A percentile compares a stretch with the other conserved stretches of the same genome.
Evolutionary conservation across 2,113 vertebrate genomes (phyloP).

Genomic region (Cairina moschata): DNA sequence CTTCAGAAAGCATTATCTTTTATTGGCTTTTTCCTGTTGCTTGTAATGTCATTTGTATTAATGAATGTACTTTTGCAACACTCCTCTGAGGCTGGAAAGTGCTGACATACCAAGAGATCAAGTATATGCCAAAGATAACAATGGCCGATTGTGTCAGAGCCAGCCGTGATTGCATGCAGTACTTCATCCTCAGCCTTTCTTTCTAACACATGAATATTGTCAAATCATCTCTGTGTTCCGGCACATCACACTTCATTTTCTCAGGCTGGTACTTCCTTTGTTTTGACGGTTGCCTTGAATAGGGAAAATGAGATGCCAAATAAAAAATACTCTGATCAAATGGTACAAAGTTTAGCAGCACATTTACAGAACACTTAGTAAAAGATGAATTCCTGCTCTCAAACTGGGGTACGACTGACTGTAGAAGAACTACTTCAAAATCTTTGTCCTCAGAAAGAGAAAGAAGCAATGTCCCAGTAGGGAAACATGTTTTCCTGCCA

Average conservation of each 20-base stretch:
- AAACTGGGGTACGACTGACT: not conserved
- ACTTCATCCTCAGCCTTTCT: conserved; percentile 15
- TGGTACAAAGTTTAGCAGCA: not conserved
- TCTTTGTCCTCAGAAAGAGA: not conserved
- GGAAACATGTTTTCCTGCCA: not conserved
- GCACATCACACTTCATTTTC: conserved; percentile 17
- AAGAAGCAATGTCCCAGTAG: not conserved
- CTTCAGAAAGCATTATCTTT: not conserved
- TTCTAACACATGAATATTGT: not conserved
- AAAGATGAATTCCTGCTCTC: not conserved
- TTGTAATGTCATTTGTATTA: conserved; percentile 6
- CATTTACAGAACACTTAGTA: not conserved
- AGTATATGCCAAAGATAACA: conserved; percentile 21
- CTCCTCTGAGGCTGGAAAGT: not conserved
- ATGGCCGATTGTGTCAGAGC: conserved; percentile 15
- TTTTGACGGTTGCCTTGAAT: conserved; percentile 30
- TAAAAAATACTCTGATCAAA: not conserved
- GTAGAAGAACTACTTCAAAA: not conserved
- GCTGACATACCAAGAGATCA: not conserved
- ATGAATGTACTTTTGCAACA: conserved; percentile 17
- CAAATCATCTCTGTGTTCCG: conserved; percentile 21
- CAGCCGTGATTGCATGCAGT: conserved; percentile 1
- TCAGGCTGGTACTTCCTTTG: not conserved
- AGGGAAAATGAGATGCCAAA: conserved; percentile 1
- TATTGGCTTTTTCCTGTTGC: not conserved